These are phyloP conservation scores for Chorisops tibialis DNA, from an alignment of 2,888 invertebrate genomes.

Conservation along the genomic window DNA sequence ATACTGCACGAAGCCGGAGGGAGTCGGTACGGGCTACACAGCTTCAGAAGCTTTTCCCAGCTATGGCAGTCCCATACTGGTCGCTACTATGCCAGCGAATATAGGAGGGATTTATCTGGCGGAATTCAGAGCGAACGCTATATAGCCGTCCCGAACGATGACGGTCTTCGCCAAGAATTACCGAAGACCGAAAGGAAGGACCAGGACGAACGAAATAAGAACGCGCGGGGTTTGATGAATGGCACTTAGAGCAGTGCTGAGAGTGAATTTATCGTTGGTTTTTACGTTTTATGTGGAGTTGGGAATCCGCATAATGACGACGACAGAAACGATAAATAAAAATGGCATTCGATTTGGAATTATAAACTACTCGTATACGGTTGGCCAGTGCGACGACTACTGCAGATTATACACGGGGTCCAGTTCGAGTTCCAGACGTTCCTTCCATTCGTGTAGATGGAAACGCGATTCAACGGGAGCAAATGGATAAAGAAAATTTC, in stretches of 20 bases:
- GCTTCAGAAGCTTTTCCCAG: neutral
- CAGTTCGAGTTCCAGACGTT: neutral
- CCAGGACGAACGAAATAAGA: too few relatives aligned
- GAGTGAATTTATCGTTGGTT: too few relatives aligned
- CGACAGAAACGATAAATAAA: neutral
- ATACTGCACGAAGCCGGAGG: slow-evolving; percentile 17
- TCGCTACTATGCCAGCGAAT: neutral
- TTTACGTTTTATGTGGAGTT: too few relatives aligned
- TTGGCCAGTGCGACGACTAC: neutral
- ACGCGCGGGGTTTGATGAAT: too few relatives aligned
- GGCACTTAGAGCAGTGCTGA: too few relatives aligned
- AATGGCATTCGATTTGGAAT: slow-evolving; percentile 8
- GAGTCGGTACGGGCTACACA: neutral
- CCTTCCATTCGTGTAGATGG: neutral
- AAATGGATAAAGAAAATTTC: neutral
- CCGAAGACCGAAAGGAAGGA: too few relatives aligned
- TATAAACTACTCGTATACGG: slow-evolving; percentile 1
- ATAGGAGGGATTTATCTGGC: too few relatives aligned
- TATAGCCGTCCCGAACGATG: neutral
- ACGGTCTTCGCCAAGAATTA: too few relatives aligned
- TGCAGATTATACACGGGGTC: neutral
- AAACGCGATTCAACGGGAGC: neutral
- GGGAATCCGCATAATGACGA: neutral
- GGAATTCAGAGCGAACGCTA: too few relatives aligned
- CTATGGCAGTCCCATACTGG: neutral